Evolutionary conservation across 2,113 vertebrate species (phyloP).

Genomic region (Zapus hudsonius): DNA sequence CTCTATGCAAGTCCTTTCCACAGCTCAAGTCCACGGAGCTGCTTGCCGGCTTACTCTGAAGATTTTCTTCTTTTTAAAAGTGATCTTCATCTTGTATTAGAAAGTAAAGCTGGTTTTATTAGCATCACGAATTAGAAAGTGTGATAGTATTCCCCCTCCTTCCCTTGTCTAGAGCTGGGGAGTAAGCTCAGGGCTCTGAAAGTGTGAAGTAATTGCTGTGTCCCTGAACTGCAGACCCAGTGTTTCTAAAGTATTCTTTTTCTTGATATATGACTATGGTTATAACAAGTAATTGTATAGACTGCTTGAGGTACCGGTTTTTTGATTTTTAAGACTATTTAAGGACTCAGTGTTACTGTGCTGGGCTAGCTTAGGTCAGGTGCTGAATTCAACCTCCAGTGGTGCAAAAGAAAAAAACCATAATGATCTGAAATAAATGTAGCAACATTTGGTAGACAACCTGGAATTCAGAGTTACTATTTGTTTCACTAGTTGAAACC

Average conservation of each 20-base stretch:
- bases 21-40: too few relatives aligned
- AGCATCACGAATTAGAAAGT: slow-evolving; percentile 25
- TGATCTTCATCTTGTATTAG: not conserved
- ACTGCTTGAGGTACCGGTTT: not conserved
- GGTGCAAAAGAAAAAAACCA: not conserved
- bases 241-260: not conserved
- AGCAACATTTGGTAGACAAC: not conserved
- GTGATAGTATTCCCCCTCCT: not conserved
- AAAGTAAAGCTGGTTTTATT: not conserved
- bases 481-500: not conserved
- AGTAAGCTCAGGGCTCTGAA: not conserved
- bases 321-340: not conserved
- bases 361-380: not conserved
- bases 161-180: not conserved
- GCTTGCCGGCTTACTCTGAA: too few relatives aligned
- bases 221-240: not conserved
- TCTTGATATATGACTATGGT: not conserved
- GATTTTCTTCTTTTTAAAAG: not conserved
- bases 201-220: not conserved
- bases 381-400: not conserved
- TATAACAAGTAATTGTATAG: slow-evolving; percentile 16
- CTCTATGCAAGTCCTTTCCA: not conserved
- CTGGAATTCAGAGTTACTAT: not conserved
- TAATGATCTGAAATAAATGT: not conserved
- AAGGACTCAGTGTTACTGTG: not conserved